phyloP scores from a whole-genome alignment of 1,140 invertebrate species.

The Ceratina japonica region DNA sequence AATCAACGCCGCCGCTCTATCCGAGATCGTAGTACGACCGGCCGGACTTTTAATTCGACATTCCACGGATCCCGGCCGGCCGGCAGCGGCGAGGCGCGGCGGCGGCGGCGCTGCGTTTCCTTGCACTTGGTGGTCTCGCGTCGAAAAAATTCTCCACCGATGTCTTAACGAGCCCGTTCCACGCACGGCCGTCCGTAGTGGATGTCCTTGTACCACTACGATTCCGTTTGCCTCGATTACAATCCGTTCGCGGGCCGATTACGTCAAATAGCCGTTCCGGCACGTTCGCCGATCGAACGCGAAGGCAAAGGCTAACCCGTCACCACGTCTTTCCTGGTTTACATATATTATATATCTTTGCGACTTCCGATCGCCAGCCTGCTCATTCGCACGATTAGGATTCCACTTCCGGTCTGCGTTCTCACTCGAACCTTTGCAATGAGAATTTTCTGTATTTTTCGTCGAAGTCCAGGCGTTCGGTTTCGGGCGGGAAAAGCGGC shows the following conservation, averaged over 20 bases:
- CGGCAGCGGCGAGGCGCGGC: neutral
- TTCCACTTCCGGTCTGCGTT: no score
- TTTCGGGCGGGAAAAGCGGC: neutral
- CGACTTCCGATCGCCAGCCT: no score
- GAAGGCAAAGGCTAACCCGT: constrained; percentile 24
- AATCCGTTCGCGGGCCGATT: constrained; percentile 33
- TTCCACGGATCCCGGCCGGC: constrained; percentile 65
- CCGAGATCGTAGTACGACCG: constrained; percentile 49
- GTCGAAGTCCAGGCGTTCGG: no score
- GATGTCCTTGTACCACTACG: constrained; percentile 37
- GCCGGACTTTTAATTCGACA: constrained; percentile 65
- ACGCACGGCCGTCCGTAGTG: neutral
- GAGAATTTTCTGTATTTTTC: no score
- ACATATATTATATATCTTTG: neutral
- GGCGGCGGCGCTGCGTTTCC: constrained; percentile 45
- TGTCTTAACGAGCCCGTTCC: neutral
- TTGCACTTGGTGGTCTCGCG: constrained; percentile 58
- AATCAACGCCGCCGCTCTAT: constrained; percentile 49
- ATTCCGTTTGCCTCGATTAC: constrained; percentile 40
- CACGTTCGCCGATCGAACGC: neutral
- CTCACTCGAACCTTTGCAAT: no score
- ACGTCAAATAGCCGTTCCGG: constrained; percentile 39
- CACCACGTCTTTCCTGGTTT: neutral
- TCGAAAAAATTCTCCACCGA: constrained; percentile 37
- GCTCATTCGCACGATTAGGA: neutral